phyloP scores from a whole-genome alignment of 2,113 vertebrate species.

The Tachuris rubrigastra region DNA sequence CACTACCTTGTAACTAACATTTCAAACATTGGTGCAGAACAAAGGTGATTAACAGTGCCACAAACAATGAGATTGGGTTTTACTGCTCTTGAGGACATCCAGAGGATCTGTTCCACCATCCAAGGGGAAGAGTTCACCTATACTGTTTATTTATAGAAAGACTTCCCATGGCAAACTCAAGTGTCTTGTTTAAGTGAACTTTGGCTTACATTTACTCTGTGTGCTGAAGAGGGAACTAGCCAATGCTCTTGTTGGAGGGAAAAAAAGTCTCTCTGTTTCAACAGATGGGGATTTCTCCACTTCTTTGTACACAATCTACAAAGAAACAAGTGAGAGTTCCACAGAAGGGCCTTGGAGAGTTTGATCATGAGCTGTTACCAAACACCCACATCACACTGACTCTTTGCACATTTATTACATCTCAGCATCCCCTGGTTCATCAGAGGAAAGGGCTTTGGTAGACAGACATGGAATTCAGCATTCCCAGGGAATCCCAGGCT shows the following conservation, averaged over 20 bases:
- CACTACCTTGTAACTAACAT: background rate
- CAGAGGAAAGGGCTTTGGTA: background rate
- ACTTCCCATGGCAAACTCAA: background rate
- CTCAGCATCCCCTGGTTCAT: background rate
- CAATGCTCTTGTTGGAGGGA: constrained; percentile 71
- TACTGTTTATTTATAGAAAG: background rate
- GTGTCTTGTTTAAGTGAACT: background rate
- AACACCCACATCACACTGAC: background rate
- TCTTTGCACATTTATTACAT: background rate
- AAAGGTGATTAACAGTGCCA: background rate
- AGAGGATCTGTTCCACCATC: background rate
- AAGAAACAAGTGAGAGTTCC: constrained; percentile 35
- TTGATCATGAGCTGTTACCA: background rate
- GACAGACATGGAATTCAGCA: background rate
- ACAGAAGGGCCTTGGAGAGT: background rate
- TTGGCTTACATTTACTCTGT: constrained; percentile 89
- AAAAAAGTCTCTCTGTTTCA: constrained; percentile 74
- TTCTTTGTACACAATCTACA: constrained; percentile 91
- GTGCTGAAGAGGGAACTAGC: constrained; percentile 73
- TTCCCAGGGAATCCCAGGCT: background rate
- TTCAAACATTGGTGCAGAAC: background rate
- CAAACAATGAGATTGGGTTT: background rate
- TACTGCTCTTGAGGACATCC: background rate
- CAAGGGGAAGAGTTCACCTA: background rate
- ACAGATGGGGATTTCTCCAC: constrained; percentile 79